Conservation (phyloP, 2,113 vertebrate genomes). For the Albula glossodonta region DNA sequence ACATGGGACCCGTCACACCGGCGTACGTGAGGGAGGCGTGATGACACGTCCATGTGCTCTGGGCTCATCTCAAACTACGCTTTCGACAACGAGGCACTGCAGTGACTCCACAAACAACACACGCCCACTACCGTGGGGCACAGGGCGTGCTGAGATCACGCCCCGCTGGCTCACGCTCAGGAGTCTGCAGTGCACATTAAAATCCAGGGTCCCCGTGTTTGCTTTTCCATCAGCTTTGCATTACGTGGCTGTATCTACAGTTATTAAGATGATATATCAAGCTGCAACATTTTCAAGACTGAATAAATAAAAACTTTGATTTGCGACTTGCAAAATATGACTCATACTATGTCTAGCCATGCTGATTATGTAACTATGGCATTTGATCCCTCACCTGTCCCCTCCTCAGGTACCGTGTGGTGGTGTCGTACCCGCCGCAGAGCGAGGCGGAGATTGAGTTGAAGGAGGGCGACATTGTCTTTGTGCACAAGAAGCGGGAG, state of each 20-base stretch:
- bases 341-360: no score
- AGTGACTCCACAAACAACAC: not conserved
- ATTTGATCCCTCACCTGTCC: conserved; percentile 20
- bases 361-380: not conserved
- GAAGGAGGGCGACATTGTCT: conserved; percentile 93
- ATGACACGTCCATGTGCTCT: not conserved
- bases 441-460: conserved; percentile 97
- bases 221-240: not conserved
- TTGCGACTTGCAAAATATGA: no score
- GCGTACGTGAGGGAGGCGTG: not conserved
- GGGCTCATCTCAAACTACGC: not conserved
- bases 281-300: no score
- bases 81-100: not conserved
- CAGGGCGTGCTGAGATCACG: not conserved
- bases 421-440: conserved; percentile 94
- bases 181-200: not conserved
- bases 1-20: not conserved
- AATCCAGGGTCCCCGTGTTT: conserved; percentile 12
- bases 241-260: not conserved
- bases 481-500: conserved; percentile 94
- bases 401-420: conserved; percentile 84
- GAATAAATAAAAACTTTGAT: no score
- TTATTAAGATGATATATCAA: no score
- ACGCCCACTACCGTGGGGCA: not conserved
- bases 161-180: not conserved